phyloP scores from a whole-genome alignment of 1,140 invertebrate species.

The Mesaphorura yosii region DNA sequence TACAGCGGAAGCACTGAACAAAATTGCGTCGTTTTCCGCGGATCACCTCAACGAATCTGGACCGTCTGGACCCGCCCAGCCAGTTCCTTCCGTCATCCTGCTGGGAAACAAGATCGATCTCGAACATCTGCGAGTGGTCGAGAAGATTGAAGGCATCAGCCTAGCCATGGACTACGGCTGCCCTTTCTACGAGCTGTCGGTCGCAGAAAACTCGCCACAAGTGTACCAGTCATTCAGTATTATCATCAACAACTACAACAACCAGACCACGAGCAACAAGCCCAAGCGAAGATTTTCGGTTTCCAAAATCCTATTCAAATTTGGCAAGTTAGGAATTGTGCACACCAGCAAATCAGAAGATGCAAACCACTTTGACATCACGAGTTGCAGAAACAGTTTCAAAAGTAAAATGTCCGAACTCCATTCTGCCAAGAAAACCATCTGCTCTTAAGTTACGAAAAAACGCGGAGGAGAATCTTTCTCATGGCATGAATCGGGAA shows the following conservation, averaged over 20 bases:
- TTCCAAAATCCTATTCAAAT: slow-evolving; percentile 51
- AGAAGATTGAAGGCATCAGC: slow-evolving; percentile 54
- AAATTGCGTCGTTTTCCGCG: slow-evolving; percentile 34
- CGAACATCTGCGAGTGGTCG: slow-evolving; percentile 59
- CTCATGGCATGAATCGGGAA: too few relatives aligned
- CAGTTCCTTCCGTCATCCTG: slow-evolving; percentile 44
- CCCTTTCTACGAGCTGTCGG: slow-evolving; percentile 61
- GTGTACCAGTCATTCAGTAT: slow-evolving; percentile 56
- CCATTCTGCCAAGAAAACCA: too few relatives aligned
- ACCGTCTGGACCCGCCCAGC: neutral
- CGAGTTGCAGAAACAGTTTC: too few relatives aligned
- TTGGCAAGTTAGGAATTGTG: neutral
- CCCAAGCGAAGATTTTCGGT: slow-evolving; percentile 56
- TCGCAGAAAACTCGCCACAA: slow-evolving; percentile 58
- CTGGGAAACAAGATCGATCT: slow-evolving; percentile 64
- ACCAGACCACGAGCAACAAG: slow-evolving; percentile 36
- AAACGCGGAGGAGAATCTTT: too few relatives aligned
- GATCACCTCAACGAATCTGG: neutral
- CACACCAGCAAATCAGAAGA: too few relatives aligned
- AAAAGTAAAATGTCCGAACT: too few relatives aligned
- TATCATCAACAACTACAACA: slow-evolving; percentile 52
- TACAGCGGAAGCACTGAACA: slow-evolving; percentile 48
- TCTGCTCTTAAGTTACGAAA: too few relatives aligned
- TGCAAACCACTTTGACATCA: too few relatives aligned
- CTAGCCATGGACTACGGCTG: slow-evolving; percentile 51